A percentile compares a stretch with the other conserved stretches of the same genome.
Evolutionary conservation across 1,140 invertebrate genomes (phyloP).

Genomic region (Physella acuta): DNA sequence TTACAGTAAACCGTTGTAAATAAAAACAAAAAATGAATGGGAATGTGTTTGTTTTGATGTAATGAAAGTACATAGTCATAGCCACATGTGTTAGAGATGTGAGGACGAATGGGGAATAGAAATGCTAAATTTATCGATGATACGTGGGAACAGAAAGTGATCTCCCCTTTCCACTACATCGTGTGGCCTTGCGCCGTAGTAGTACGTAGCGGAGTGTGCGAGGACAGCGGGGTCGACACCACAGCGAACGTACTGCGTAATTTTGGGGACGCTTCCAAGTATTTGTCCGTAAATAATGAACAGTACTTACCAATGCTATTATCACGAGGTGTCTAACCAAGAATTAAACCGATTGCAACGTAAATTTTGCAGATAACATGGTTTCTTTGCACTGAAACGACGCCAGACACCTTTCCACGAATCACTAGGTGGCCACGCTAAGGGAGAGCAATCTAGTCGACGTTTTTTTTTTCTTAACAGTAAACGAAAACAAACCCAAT

Average conservation of each 20-base stretch:
- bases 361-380: constrained; percentile 10
- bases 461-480: neutral
- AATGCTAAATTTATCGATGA: constrained; percentile 22
- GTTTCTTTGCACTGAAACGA: neutral
- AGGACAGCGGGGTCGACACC: neutral
- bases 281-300: neutral
- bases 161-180: neutral
- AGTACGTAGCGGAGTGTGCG: neutral
- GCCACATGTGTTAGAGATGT: too few species aligned
- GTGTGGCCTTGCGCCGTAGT: constrained; percentile 17
- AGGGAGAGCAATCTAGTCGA: constrained; percentile 17
- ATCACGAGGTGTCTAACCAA: neutral
- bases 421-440: constrained; percentile 7
- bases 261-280: neutral
- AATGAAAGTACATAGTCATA: too few species aligned
- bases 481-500: constrained; percentile 2
- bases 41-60: neutral
- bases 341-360: neutral
- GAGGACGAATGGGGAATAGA: neutral
- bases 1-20: too few species aligned
- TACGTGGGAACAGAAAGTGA: constrained; percentile 7
- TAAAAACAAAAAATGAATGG: neutral
- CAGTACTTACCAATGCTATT: constrained; percentile 18
- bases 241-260: neutral
- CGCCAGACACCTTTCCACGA: constrained; percentile 10